phyloP scores from a whole-genome alignment of 2,113 vertebrate species.

The Mus musculus region DNA sequence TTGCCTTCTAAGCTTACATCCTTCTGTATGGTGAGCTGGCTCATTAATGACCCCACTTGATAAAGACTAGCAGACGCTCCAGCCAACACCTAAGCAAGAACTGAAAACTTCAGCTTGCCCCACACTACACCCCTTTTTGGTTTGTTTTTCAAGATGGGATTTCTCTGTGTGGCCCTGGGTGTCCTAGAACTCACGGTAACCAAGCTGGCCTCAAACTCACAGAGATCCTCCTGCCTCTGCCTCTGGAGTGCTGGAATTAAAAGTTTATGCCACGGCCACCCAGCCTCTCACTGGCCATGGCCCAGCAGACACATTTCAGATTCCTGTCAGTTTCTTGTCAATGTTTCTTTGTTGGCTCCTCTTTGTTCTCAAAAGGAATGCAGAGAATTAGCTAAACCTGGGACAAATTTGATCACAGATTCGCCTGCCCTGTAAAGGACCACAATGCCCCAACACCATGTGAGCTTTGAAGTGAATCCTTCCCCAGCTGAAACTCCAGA shows the following conservation, averaged over 20 bases:
- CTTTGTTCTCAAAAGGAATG: too few relatives aligned
- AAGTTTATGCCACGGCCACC: accelerated
- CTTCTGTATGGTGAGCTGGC: neutral
- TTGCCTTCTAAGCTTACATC: neutral
- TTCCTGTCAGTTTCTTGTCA: too few relatives aligned
- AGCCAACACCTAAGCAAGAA: neutral
- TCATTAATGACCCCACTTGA: neutral
- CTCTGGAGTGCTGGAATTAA: neutral
- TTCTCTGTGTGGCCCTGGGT: neutral
- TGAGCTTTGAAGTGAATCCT: neutral
- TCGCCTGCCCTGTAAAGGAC: neutral
- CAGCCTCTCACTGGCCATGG: too few relatives aligned
- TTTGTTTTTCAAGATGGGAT: neutral
- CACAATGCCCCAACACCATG: neutral
- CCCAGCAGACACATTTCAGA: too few relatives aligned
- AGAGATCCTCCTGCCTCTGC: neutral
- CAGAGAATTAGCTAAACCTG: too few relatives aligned
- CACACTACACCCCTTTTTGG: neutral
- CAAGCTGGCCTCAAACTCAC: neutral
- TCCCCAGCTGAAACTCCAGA: neutral
- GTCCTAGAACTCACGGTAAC: neutral
- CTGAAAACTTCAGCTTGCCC: neutral
- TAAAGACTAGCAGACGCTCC: neutral
- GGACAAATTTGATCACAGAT: too few relatives aligned
- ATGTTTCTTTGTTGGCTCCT: too few relatives aligned